Percentiles rank a stretch among this genome's conserved stretches.
phyloP scores from a whole-genome alignment of 35 echinoderm and acorn worm genomes.

The Acanthaster planci region DNA sequence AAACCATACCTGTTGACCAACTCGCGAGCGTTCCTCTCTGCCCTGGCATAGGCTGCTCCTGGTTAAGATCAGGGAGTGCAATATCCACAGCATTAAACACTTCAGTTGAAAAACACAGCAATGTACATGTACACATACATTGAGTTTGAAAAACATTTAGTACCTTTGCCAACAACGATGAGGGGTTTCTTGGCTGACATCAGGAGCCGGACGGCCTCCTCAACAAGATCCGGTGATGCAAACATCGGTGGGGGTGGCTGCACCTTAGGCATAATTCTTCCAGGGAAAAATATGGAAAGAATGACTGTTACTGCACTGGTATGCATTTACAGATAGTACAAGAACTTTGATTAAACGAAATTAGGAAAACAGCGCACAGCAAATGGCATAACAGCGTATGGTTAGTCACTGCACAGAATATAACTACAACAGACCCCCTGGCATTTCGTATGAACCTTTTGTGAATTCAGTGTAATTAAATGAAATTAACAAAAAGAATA shows the following conservation, averaged over 20 bases:
- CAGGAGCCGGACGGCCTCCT: slow-evolving; percentile 56
- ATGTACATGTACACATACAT: no score
- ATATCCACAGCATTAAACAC: no score
- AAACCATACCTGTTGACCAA: slow-evolving; percentile 68
- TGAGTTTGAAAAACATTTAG: slow-evolving; percentile 33
- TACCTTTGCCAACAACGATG: slow-evolving; percentile 97
- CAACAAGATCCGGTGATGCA: slow-evolving; percentile 44
- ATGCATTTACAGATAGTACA: no score
- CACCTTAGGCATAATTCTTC: slow-evolving; percentile 66
- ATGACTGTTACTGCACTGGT: background rate
- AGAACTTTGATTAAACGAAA: no score
- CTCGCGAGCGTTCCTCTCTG: slow-evolving; percentile 59
- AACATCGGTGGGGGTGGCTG: slow-evolving; percentile 53
- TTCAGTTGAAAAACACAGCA: no score
- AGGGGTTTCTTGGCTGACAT: slow-evolving; percentile 73
- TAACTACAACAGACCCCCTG: no score
- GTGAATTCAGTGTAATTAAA: no score
- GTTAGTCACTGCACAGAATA: no score
- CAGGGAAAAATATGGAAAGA: slow-evolving; percentile 6
- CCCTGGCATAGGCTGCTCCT: slow-evolving; percentile 91
- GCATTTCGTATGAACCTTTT: no score
- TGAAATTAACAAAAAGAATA: no score
- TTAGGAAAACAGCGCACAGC: no score
- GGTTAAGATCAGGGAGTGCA: background rate
- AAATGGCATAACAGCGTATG: no score